Evolutionary conservation across 2,797 vertebrate species (phyloP).

Genomic region (Allobates femoralis): DNA sequence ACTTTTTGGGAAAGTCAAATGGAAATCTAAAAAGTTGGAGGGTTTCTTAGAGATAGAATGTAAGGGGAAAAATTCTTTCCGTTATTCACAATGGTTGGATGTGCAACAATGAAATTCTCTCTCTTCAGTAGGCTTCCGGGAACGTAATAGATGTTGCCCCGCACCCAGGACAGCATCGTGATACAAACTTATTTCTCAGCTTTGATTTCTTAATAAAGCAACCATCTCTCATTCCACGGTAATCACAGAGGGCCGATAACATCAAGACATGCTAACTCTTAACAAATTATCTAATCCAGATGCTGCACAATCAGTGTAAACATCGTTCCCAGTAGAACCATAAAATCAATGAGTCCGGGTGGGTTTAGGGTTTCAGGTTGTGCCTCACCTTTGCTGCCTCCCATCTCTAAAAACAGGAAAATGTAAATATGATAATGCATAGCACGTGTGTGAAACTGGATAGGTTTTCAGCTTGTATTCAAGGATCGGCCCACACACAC

Average conservation of each 20-base stretch:
- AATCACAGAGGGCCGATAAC: constrained; percentile 87
- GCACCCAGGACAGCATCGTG: neutral
- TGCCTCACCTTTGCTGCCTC: constrained; percentile 77
- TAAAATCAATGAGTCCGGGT: constrained; percentile 98
- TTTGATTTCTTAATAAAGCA: constrained; percentile 53
- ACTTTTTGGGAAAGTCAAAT: neutral
- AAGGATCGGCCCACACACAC: constrained; percentile 70
- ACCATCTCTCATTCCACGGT: constrained; percentile 70
- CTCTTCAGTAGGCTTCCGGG: neutral
- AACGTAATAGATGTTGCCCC: neutral
- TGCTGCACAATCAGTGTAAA: constrained; percentile 94
- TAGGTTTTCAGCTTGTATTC: constrained; percentile 79
- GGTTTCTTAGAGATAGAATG: neutral
- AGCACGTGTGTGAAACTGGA: constrained; percentile 84
- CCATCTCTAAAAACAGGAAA: constrained; percentile 83
- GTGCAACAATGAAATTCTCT: neutral
- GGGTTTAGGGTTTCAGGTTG: constrained; percentile 91
- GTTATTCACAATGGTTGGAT: neutral
- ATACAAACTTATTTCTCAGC: neutral
- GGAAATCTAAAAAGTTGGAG: neutral
- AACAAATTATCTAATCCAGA: constrained; percentile 99
- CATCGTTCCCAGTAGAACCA: constrained; percentile 89
- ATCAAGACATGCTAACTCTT: constrained; percentile 88
- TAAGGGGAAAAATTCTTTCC: neutral
- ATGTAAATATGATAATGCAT: constrained; percentile 86